Evolutionary conservation across 2,113 vertebrate genomes (phyloP), one percentile per base, ranked within the genome.

Genomic region (Leptodactylus fuscus): DNA sequence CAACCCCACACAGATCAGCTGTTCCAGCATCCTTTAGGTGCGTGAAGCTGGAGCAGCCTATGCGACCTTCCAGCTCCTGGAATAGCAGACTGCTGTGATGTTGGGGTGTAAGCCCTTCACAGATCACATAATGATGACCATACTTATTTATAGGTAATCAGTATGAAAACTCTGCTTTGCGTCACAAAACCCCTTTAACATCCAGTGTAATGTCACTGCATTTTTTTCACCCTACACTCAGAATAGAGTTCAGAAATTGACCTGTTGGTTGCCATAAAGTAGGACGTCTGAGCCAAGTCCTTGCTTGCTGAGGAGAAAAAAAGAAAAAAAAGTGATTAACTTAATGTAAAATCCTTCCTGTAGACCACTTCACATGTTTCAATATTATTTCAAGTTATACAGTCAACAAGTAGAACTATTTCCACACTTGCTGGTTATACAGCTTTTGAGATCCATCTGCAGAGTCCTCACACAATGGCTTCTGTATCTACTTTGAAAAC

Each of bases 211-310:
- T n/a, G 22, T 11, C 46, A 6, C 36, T 24, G 2, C n/a, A 24
- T 73, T 18, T 77, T 41, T 22, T 27, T 44, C 22, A 81, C 0
- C 13, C 22, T 24, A 18, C 2, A 71, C 85, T 32, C 87, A 84
- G 73, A 0, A 87, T 6, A 4, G 82, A 78, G 60, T 36, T 86
- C 85, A 67, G 75, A 89, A 88, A 94, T 88, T 92, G 93, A 99
- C 98, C 98, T 99, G 96, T 99, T 99, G 67, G 98, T 99, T 87
- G 98, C 98, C 98, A 99, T 99, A 90, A 99, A 99, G 89, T 99
- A 99, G 76, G 97, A 99, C 0, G 97, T 98, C 88, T 99, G 97
- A 16, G 97, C 98, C 92, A 99, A 93, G 90, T 99, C 98, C 93
- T 98, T 99, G 94, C 98, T 99, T 88, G 98, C 98, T 99, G 94